phyloP scores from a whole-genome alignment of 2,888 invertebrate genomes.

The Anorthoa munda region DNA sequence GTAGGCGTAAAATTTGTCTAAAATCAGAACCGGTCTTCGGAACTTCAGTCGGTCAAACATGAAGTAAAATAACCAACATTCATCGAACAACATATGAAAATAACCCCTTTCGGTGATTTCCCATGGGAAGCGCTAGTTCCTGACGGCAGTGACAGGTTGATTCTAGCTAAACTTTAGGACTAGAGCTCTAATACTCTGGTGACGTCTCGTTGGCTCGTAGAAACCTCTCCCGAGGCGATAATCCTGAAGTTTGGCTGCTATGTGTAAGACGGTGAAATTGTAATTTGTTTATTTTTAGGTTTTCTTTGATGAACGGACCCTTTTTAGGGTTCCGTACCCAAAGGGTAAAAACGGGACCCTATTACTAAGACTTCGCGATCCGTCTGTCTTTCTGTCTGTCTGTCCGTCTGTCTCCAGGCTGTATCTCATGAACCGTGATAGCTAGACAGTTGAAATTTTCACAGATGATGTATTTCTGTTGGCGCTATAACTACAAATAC shows the following conservation, averaged over 20 bases:
- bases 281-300: not conserved
- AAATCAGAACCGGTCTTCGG: slow-evolving; percentile 21
- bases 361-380: too few relatives aligned
- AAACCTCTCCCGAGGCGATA: slow-evolving; percentile 23
- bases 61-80: slow-evolving; percentile 33
- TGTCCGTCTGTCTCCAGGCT: too few relatives aligned
- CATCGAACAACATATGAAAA: slow-evolving; percentile 68
- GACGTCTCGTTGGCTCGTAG: slow-evolving; percentile 16
- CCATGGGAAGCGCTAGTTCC: slow-evolving; percentile 63
- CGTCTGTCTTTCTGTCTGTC: too few relatives aligned
- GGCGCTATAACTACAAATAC: too few relatives aligned
- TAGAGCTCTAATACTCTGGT: slow-evolving; percentile 41
- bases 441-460: too few relatives aligned
- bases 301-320: not conserved
- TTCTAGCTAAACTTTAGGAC: slow-evolving; percentile 65
- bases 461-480: too few relatives aligned
- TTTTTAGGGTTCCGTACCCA: not conserved
- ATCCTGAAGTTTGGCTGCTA: slow-evolving; percentile 21
- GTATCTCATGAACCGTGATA: too few relatives aligned
- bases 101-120: slow-evolving; percentile 74
- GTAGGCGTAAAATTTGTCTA: not conserved
- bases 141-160: slow-evolving; percentile 58
- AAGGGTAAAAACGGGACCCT: too few relatives aligned
- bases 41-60: slow-evolving; percentile 23
- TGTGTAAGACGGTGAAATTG: slow-evolving; percentile 9